Base-by-base conservation (phyloP, 2,113 vertebrate species). In the Sorex araneus region DNA sequence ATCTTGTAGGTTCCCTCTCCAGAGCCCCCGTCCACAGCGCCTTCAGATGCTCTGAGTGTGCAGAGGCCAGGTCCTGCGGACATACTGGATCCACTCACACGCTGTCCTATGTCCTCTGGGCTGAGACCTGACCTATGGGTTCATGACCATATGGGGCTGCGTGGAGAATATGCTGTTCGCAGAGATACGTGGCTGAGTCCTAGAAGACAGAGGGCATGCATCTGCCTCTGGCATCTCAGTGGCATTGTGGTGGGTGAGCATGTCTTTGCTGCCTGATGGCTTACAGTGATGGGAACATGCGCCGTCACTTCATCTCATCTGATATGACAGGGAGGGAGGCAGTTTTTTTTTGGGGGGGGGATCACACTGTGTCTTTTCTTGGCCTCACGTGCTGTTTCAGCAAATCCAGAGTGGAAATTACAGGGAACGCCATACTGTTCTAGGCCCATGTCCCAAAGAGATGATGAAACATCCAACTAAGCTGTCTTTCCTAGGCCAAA, bases 351-450 rank as follows among this genome's bases (percentile, higher is more conserved):
- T 45, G 80, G 45, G 71, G 57, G 89, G 50, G 5, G 2, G 45
- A 78, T 43, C n/a, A 4, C 2, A 67, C 23, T 71, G 73, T 57
- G 45, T 50, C 84, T 88, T 1, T n/a, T 87, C 82, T 88, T 94
- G 64, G 70, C 64, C 0, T 16, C 15, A 6, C 40, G 25, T 71
- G 92, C 84, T 69, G 70, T 73, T 66, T 94, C 86, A 81, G 91
- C 87, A 91, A 86, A 27, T 47, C n/a, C 5, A 82, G 83, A 69
- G 34, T 50, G 66, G 80, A 92, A 93, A 95, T 89, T 93, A 90
- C 36, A 93, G 95, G 92, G 79, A 84, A 84, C 15, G 0, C 2
- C 28, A 18, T 90, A 40, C 79, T 96, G 92, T 87, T 88, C 79
- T 32, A 77, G 88, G 93, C 75, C 47, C 5, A 4, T 84, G 85